These are phyloP conservation scores for Galeopterus variegatus DNA, from an alignment of 2,113 vertebrate genomes.

Conservation along the genomic window DNA sequence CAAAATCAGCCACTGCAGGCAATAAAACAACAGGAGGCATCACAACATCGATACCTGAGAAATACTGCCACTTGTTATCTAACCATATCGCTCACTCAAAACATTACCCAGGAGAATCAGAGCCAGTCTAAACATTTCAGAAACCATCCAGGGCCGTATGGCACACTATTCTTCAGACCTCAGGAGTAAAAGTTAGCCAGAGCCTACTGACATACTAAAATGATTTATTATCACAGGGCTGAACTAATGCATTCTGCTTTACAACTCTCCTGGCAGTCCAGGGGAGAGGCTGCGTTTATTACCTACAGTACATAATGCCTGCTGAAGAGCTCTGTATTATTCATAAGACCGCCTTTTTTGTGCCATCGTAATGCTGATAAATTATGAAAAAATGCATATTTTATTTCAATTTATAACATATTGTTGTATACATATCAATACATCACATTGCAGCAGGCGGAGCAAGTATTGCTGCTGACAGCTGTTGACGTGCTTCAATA, in stretches of 20 bases:
- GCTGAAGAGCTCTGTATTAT: conserved; percentile 94
- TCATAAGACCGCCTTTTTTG: conserved; percentile 96
- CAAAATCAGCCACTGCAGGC: conserved; percentile 90
- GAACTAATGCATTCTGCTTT: conserved; percentile 94
- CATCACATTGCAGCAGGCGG: conserved; percentile 85
- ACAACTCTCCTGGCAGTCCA: conserved; percentile 93
- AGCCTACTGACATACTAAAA: conserved; percentile 89
- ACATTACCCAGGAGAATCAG: conserved; percentile 91
- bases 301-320: conserved; percentile 92
- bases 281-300: conserved; percentile 92
- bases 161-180: conserved; percentile 88
- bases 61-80: conserved; percentile 94
- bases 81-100: conserved; percentile 91
- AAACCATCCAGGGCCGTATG: conserved; percentile 89
- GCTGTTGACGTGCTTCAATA: conserved; percentile 85
- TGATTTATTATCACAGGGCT: conserved; percentile 95
- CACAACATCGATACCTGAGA: conserved; percentile 90
- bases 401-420: conserved; percentile 93
- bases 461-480: conserved; percentile 84
- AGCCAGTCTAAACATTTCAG: conserved; percentile 90
- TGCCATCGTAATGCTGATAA: conserved; percentile 90
- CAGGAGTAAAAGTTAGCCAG: conserved; percentile 91
- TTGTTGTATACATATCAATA: conserved; percentile 91
- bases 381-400: conserved; percentile 96
- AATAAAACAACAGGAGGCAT: conserved; percentile 92